These are phyloP conservation scores for Masnerella sp. DNA, from an alignment of 2,888 invertebrate species.

Conservation along the genomic window DNA sequence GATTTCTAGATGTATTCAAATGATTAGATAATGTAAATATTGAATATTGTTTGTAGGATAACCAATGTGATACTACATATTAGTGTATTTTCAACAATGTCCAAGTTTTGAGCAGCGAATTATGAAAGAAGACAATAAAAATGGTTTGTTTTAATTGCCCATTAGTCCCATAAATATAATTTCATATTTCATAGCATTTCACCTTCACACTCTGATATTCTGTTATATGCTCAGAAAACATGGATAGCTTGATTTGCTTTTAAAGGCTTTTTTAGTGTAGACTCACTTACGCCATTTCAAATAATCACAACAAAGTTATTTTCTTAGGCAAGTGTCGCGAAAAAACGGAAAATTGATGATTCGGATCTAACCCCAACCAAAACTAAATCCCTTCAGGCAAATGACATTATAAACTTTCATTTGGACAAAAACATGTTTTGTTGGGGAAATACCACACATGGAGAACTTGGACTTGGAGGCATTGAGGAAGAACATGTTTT, in stretches of 20 bases:
- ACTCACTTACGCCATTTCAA: background rate
- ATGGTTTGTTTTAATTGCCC: conserved; percentile 56
- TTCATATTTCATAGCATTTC: conserved; percentile 50
- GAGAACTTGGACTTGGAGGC: conserved; percentile 88
- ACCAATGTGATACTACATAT: conserved; percentile 54
- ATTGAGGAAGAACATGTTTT: conserved; percentile 84
- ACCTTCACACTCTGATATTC: conserved; percentile 2
- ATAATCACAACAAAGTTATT: background rate
- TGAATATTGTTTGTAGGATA: conserved; percentile 58
- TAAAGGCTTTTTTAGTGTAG: conserved; percentile 8
- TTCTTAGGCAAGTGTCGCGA: conserved; percentile 67
- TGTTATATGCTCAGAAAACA: too few species aligned
- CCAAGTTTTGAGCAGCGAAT: conserved; percentile 56
- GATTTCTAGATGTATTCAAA: background rate
- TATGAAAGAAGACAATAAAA: conserved; percentile 56
- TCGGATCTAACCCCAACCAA: conserved; percentile 27
- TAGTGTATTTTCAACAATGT: conserved; percentile 51
- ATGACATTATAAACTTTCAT: conserved; percentile 37
- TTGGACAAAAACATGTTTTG: conserved; percentile 80
- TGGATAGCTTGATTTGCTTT: conserved; percentile 40
- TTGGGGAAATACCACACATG: conserved; percentile 88
- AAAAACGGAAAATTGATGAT: conserved; percentile 66
- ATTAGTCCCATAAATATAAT: conserved; percentile 36
- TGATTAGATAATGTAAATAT: conserved; percentile 37
- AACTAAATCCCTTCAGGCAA: background rate